These are phyloP conservation scores for Phylloscopus trochilus DNA, from an alignment of 2,113 vertebrate species.

Conservation along the genomic window DNA sequence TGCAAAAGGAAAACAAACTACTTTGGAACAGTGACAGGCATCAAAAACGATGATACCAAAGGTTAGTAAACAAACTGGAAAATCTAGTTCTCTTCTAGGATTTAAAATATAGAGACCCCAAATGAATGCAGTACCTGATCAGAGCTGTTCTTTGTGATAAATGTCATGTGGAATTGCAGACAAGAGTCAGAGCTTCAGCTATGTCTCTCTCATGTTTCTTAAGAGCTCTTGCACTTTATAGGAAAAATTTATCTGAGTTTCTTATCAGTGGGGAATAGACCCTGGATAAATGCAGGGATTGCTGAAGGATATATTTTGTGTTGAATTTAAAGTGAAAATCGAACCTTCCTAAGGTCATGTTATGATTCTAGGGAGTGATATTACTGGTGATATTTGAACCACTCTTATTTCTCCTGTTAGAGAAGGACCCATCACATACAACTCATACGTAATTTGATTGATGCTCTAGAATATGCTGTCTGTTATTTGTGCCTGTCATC, in stretches of 20 bases:
- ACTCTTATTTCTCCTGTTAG: neutral
- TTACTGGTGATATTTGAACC: neutral
- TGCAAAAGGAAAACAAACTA: neutral
- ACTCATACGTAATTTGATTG: neutral
- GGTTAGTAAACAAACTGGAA: neutral
- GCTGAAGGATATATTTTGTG: neutral
- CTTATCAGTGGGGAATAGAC: neutral
- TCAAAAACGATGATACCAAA: neutral
- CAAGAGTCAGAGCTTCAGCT: neutral
- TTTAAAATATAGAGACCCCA: neutral
- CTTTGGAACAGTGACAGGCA: neutral
- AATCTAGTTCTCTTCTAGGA: neutral
- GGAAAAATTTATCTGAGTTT: neutral
- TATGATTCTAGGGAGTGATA: neutral
- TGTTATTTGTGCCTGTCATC: neutral
- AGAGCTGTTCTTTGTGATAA: neutral
- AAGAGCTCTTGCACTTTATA: neutral
- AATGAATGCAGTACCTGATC: neutral
- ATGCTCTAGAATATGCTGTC: neutral
- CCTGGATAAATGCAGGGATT: neutral
- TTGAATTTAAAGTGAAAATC: conserved; percentile 11
- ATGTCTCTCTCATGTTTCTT: neutral
- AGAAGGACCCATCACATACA: neutral
- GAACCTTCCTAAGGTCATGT: neutral
- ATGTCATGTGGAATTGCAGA: neutral